Conservation (phyloP, 2,797 vertebrate genomes). For the Pseudocheirus occidentalis region DNA sequence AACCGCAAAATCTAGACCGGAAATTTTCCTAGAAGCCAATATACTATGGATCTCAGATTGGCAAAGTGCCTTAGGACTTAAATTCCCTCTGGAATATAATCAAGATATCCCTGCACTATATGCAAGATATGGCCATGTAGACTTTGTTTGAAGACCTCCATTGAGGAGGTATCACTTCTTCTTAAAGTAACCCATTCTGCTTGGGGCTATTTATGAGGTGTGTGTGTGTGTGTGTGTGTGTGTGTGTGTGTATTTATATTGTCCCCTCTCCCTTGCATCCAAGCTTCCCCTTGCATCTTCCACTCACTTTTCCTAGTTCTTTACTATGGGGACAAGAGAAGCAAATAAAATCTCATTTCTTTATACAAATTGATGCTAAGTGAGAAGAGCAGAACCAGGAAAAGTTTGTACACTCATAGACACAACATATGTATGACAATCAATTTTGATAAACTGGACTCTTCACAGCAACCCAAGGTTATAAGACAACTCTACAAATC, state of each 20-base stretch:
- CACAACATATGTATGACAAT: no score
- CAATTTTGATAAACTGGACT: no score
- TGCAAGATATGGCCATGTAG: not conserved
- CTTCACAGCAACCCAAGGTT: no score
- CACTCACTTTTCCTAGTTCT: not conserved
- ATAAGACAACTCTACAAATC: no score
- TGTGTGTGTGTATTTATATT: not conserved
- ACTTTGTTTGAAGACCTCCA: not conserved
- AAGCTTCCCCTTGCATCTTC: not conserved
- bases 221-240: not conserved
- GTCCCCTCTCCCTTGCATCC: not conserved
- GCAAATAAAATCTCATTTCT: not conserved
- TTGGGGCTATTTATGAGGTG: not conserved
- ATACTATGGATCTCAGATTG: not conserved
- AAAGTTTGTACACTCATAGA: no score
- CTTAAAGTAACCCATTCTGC: not conserved
- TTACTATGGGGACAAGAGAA: not conserved
- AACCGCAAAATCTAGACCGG: not conserved
- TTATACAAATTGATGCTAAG: no score
- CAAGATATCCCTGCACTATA: not conserved
- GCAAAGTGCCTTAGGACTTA: not conserved
- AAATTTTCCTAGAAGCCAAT: not conserved
- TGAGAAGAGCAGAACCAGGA: no score
- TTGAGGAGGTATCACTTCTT: not conserved
- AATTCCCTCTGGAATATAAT: not conserved